A percentile compares a stretch with the other conserved stretches of the same genome.
These are phyloP conservation scores for Spea hammondii DNA, from an alignment of 2,797 vertebrate species.

Conservation along the genomic window DNA sequence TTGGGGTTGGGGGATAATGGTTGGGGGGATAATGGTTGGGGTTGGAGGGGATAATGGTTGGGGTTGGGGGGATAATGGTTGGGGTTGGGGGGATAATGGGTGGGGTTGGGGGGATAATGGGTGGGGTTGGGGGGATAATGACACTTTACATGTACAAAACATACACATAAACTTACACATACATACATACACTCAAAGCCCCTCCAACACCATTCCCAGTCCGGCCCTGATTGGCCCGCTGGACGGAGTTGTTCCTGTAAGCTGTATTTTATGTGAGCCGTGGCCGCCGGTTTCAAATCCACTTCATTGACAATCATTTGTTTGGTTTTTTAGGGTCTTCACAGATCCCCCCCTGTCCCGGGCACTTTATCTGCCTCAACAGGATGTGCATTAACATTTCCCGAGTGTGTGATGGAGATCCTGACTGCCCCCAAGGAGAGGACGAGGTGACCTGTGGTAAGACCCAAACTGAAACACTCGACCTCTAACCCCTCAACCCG, in stretches of 20 bases:
- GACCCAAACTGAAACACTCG: constrained; percentile 46
- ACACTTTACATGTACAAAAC: not conserved
- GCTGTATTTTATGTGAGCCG: too few species aligned
- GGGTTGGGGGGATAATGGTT: too few species aligned
- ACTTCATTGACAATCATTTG: not conserved
- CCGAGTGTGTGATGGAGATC: constrained; percentile 70
- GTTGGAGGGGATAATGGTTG: too few species aligned
- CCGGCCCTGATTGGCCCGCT: too few species aligned
- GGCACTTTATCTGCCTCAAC: constrained; percentile 74
- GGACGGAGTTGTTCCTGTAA: too few species aligned
- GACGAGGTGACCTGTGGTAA: constrained; percentile 79
- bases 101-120: not conserved
- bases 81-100: not conserved
- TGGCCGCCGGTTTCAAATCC: too few species aligned
- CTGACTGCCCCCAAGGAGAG: constrained; percentile 74
- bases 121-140: not conserved
- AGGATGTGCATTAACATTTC: constrained; percentile 73
- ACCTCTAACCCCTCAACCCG: not conserved
- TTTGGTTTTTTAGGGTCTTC: constrained; percentile 66
- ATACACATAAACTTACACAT: too few species aligned
- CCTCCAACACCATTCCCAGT: too few species aligned
- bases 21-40: too few species aligned
- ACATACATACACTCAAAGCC: too few species aligned
- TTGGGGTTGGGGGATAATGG: not conserved
- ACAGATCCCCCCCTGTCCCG: constrained; percentile 71